These are phyloP conservation scores for Cydia pomonella DNA, from an alignment of 1,140 invertebrate species.

Conservation along the genomic window DNA sequence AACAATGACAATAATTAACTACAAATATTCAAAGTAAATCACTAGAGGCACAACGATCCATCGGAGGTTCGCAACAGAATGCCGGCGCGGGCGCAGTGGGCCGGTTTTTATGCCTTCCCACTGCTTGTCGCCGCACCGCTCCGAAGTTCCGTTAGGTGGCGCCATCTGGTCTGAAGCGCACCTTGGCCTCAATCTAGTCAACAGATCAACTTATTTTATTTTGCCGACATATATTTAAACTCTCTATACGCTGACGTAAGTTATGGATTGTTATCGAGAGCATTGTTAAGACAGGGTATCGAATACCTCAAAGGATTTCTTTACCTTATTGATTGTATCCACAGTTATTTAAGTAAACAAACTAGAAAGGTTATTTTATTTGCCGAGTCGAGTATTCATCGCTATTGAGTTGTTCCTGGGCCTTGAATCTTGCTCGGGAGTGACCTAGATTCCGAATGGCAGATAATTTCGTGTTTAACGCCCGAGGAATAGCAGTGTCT, in stretches of 20 bases:
- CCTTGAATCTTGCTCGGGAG: constrained; percentile 21
- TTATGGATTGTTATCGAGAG: neutral
- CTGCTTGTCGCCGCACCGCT: too few relatives aligned
- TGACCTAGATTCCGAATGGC: constrained; percentile 10
- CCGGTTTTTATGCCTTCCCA: too few relatives aligned
- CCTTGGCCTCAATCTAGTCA: too few relatives aligned
- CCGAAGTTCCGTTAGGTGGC: too few relatives aligned
- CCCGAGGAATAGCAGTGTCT: neutral
- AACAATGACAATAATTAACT: too few relatives aligned
- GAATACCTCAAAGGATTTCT: neutral
- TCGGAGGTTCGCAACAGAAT: too few relatives aligned
- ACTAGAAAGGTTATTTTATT: constrained; percentile 13
- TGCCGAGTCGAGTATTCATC: neutral
- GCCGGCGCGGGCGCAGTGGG: too few relatives aligned
- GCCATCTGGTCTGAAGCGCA: too few relatives aligned
- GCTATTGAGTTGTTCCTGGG: constrained; percentile 1
- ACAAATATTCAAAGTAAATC: too few relatives aligned
- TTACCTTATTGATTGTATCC: constrained; percentile 5
- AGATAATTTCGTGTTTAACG: constrained; percentile 23
- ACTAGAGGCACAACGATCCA: too few relatives aligned
- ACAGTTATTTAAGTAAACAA: constrained; percentile 7
- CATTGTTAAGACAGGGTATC: neutral
- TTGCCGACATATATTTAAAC: too few relatives aligned
- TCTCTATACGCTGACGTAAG: neutral
- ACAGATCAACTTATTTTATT: too few relatives aligned